Conservation (phyloP, 2,888 invertebrate genomes). For the Nymphalis polychloros region DNA sequence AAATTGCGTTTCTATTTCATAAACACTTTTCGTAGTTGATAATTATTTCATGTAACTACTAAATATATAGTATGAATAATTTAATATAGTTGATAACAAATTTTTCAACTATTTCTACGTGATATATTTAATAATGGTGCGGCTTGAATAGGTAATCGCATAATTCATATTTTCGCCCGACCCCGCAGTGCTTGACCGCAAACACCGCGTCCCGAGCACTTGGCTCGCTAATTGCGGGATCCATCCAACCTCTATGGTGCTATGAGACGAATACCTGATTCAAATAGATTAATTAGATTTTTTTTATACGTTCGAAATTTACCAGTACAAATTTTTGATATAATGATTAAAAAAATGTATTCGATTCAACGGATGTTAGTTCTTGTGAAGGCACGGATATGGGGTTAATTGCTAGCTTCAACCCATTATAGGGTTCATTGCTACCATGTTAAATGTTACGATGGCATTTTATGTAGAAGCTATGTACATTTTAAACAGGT, state of each 20-base stretch:
- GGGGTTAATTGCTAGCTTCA: constrained; percentile 21
- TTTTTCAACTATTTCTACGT: background rate
- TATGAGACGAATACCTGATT: constrained; percentile 8
- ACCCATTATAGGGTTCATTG: constrained; percentile 25
- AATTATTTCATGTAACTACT: too few species aligned
- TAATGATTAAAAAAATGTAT: background rate
- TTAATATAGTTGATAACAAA: too few species aligned
- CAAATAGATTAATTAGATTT: background rate
- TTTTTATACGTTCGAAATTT: background rate
- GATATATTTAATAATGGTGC: background rate
- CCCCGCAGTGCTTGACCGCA: constrained; percentile 26
- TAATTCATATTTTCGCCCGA: constrained; percentile 22
- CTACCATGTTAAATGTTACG: constrained; percentile 29
- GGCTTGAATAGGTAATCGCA: constrained; percentile 12
- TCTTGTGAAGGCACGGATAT: constrained; percentile 8
- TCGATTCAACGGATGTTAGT: background rate
- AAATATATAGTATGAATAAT: too few species aligned
- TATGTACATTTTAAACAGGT: constrained; percentile 10
- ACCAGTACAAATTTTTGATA: too few species aligned
- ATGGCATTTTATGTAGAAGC: constrained; percentile 22
- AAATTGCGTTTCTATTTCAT: too few species aligned
- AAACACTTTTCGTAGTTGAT: too few species aligned
- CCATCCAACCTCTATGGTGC: constrained; percentile 15
- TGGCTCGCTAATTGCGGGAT: constrained; percentile 27
- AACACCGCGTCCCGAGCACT: constrained; percentile 15